phyloP scores from a whole-genome alignment of 2,888 invertebrate species.

The Nymphalis urticae region DNA sequence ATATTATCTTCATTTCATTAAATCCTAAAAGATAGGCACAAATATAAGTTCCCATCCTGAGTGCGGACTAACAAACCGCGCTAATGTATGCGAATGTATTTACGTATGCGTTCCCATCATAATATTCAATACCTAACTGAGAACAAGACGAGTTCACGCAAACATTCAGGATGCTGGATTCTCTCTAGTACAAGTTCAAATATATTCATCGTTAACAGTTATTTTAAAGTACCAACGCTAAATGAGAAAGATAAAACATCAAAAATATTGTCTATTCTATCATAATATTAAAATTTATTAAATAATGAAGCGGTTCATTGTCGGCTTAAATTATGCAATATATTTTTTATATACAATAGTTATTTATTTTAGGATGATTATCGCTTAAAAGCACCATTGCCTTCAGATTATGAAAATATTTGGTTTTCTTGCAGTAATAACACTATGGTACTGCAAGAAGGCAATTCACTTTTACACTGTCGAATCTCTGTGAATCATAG shows the following conservation, averaged over 20 bases:
- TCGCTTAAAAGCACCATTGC: too few species aligned
- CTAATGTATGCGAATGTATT: constrained; percentile 56
- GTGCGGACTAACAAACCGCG: constrained; percentile 41
- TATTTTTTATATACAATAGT: too few species aligned
- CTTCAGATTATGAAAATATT: too few species aligned
- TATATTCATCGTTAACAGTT: constrained; percentile 30
- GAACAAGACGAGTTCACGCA: constrained; percentile 28
- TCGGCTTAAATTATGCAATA: too few species aligned
- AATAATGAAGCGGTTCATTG: too few species aligned
- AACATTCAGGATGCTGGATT: constrained; percentile 27
- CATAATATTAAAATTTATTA: too few species aligned
- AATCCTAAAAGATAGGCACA: constrained; percentile 18
- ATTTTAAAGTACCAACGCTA: constrained; percentile 4
- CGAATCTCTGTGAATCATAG: too few species aligned
- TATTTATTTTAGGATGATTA: too few species aligned
- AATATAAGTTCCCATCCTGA: constrained; percentile 30
- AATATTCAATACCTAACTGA: constrained; percentile 38
- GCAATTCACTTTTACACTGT: too few species aligned
- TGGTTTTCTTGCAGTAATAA: too few species aligned
- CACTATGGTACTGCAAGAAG: too few species aligned
- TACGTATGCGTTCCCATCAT: constrained; percentile 41
- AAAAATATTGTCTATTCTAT: neutral
- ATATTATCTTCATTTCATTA: neutral
- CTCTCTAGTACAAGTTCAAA: constrained; percentile 31
- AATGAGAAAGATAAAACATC: neutral